phyloP scores from a whole-genome alignment of 2,113 vertebrate species.

The Picathartes gymnocephalus region DNA sequence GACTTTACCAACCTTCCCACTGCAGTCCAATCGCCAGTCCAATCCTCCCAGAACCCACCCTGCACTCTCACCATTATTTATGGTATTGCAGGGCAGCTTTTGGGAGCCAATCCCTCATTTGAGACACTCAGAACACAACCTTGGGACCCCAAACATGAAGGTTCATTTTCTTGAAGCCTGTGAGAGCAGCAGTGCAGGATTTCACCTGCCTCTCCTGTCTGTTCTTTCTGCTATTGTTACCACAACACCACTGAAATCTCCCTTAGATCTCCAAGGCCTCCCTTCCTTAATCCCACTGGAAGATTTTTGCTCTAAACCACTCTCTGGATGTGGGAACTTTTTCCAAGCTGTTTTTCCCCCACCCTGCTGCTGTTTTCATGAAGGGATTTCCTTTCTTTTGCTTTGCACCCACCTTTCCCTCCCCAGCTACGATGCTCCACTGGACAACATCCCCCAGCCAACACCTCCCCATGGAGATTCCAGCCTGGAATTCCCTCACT shows the following conservation, averaged over 20 bases:
- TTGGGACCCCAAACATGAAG: neutral
- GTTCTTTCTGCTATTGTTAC: neutral
- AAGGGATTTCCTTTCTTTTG: neutral
- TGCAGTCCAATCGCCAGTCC: neutral
- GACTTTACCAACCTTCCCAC: neutral
- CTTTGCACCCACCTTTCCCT: neutral
- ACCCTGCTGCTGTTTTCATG: neutral
- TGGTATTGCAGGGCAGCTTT: fast-evolving
- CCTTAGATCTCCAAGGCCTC: neutral
- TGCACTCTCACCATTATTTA: neutral
- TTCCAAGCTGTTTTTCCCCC: neutral
- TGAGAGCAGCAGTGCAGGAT: neutral
- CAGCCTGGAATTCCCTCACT: neutral
- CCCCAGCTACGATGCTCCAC: fast-evolving
- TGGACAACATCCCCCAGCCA: neutral
- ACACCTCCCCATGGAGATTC: neutral
- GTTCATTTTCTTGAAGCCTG: neutral
- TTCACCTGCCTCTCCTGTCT: neutral
- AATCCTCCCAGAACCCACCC: neutral
- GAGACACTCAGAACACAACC: neutral
- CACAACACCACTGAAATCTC: neutral
- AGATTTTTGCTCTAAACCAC: neutral
- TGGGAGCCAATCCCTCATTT: neutral
- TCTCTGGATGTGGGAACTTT: neutral
- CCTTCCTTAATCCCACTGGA: neutral